Evolutionary conservation across 2,888 invertebrate genomes (phyloP), one percentile per base, ranked within the genome.

Genomic region (Endotricha flammealis): DNA sequence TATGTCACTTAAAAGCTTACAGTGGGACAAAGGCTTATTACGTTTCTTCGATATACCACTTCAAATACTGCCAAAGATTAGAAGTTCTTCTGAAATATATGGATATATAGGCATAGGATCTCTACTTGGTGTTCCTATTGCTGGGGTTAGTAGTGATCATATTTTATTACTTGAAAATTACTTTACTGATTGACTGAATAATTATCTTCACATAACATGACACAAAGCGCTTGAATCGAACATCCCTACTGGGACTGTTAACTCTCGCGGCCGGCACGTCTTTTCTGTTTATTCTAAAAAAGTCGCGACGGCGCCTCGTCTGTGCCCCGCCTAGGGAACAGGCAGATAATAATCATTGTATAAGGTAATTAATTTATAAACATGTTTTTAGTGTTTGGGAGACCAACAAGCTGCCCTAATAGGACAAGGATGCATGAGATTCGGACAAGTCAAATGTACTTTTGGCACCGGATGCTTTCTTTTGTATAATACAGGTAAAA

Each of bases 381-480:
- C n/a, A n/a, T n/a, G n/a, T n/a, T 74, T 80, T 36, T 65, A 95
- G 95, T 93, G 95, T 64, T 88, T 98, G 50, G 98, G 98, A 17
- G 99, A 99, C 75, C 99, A 99, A 79, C 97, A 97, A 71, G 95
- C 97, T 28, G 96, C 98, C 2, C 75, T 98, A 33, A 91, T 99
- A 11, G 98, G 98, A 1, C 98, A 98, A 76, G 90, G 94, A 60
- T 98, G 98, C 59, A 90, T 95, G 62, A 91, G 91, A 57, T 91
- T 92, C 57, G 97, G 97, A 3, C 93, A 95, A 83, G 96, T 96
- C 8, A 97, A 98, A 74, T 96, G 96, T 74, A 98, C 98, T 39
- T 97, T 95, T 70, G 96, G 98, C 29, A 98, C 98, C 35, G 98
- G 97, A 35, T 97, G 98, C 62, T 99, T 98, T 72, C 89, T 99